These are phyloP conservation scores for Metopolophium dirhodum DNA, from an alignment of 1,140 invertebrate species.

Conservation along the genomic window DNA sequence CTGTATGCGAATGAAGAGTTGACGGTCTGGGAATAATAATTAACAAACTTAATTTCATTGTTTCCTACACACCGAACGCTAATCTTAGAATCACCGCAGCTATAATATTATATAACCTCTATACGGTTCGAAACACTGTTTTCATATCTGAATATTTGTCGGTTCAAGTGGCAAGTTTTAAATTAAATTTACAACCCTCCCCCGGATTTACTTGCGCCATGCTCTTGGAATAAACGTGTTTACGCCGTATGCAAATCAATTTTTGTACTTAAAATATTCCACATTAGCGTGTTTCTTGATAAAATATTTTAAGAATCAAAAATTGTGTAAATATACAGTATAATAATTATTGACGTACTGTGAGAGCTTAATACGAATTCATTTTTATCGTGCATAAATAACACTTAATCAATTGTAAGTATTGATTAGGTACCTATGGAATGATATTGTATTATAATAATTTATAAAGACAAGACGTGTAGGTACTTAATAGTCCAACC, in stretches of 20 bases:
- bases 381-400: neutral
- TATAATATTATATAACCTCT: neutral
- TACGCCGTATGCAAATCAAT: neutral
- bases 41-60: constrained; percentile 55
- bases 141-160: constrained; percentile 22
- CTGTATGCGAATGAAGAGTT: neutral
- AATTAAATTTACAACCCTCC: constrained; percentile 29
- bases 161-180: constrained; percentile 52
- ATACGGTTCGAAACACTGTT: constrained; percentile 34
- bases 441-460: neutral
- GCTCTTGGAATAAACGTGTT: no score
- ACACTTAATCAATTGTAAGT: neutral
- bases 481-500: no score
- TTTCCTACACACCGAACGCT: constrained; percentile 36
- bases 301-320: neutral
- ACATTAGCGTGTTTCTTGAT: neutral
- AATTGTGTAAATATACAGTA: neutral
- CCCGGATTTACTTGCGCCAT: neutral
- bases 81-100: constrained; percentile 42
- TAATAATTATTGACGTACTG: neutral
- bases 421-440: neutral
- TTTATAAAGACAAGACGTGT: no score
- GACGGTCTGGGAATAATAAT: constrained; percentile 44
- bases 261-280: neutral
- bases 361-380: neutral